Conservation (phyloP, 2,797 vertebrate genomes). For the Coilia nasus region DNA sequence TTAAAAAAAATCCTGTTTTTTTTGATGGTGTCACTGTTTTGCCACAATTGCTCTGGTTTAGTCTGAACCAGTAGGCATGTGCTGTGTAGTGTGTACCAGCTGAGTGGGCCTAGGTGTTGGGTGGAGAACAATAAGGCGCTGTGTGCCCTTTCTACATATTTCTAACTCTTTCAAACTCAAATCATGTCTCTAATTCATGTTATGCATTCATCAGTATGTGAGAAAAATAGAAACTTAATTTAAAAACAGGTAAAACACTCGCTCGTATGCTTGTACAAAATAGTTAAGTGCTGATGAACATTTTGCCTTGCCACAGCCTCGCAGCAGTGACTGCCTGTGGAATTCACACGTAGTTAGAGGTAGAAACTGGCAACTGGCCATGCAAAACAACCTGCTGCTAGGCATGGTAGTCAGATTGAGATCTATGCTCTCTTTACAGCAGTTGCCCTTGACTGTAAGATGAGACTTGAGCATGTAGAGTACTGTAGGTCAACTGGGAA, state of each 20-base stretch:
- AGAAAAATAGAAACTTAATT: neutral
- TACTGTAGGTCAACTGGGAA: neutral
- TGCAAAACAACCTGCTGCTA: slow-evolving; percentile 28
- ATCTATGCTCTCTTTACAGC: slow-evolving; percentile 10
- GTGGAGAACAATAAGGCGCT: too few relatives aligned
- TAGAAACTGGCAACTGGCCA: slow-evolving; percentile 22
- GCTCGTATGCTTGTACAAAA: neutral
- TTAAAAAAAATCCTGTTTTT: too few relatives aligned
- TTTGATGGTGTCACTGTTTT: too few relatives aligned
- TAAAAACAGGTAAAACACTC: neutral
- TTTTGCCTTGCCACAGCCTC: neutral
- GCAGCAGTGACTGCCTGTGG: slow-evolving; percentile 14
- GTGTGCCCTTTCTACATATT: too few relatives aligned
- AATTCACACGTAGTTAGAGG: slow-evolving; percentile 33
- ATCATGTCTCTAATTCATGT: too few relatives aligned
- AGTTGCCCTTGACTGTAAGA: neutral
- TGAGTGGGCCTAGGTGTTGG: too few relatives aligned
- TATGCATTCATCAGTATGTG: too few relatives aligned
- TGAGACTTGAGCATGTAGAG: neutral
- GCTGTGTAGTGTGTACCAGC: too few relatives aligned
- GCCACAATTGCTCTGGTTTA: too few relatives aligned
- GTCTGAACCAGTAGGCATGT: too few relatives aligned
- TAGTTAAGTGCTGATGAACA: neutral
- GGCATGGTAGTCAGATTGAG: slow-evolving; percentile 9
- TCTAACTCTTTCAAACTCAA: too few relatives aligned